Percentiles rank a stretch among this genome's conserved stretches.
Conservation (phyloP, 2,113 vertebrate species). For the Arenaria interpres region DNA sequence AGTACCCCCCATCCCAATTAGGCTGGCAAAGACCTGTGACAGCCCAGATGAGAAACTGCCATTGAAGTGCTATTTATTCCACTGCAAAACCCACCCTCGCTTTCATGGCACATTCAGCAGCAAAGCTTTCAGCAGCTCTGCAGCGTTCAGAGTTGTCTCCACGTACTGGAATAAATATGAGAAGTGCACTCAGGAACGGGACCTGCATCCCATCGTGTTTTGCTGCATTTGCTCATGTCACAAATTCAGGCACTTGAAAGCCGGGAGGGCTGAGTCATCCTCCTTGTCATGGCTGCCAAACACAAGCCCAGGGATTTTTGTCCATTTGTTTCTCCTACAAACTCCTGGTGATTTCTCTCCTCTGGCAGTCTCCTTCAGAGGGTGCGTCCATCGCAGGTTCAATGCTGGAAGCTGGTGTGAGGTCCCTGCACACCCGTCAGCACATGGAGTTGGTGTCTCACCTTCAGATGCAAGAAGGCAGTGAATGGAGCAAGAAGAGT, state of each 20-base stretch:
- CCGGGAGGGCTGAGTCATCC: not conserved
- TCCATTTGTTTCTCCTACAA: not conserved
- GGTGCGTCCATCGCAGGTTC: accelerated
- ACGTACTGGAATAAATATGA: not conserved
- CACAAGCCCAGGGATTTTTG: not conserved
- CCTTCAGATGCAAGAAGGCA: not conserved
- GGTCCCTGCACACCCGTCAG: not conserved
- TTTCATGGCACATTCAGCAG: not conserved
- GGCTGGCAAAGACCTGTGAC: not conserved
- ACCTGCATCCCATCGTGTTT: not conserved
- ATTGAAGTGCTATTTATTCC: not conserved
- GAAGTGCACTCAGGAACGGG: not conserved
- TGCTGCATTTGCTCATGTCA: not conserved
- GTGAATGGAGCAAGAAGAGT: not conserved
- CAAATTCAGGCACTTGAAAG: not conserved
- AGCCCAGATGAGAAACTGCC: not conserved
- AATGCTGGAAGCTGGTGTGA: accelerated
- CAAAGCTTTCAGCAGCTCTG: not conserved
- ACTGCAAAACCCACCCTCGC: not conserved
- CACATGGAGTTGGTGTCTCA: not conserved
- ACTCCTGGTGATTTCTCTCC: not conserved
- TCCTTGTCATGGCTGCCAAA: not conserved
- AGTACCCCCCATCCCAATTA: not conserved
- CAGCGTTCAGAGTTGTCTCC: not conserved
- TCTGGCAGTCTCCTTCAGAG: not conserved